phyloP scores from a whole-genome alignment of 2,888 invertebrate genomes.

The Nezara viridula region DNA sequence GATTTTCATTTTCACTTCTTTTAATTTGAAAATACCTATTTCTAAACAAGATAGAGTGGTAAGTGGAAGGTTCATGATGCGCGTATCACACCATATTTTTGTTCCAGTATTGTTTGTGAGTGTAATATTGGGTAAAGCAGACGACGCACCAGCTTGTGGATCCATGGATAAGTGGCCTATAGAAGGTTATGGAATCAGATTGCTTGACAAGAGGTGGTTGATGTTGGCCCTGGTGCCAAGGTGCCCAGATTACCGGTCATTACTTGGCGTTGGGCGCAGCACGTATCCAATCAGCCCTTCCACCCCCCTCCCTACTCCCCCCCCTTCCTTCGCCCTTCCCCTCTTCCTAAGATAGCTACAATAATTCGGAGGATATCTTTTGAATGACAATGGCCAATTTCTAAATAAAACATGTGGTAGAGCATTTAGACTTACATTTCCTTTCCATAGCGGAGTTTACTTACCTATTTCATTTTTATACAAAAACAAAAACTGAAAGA shows the following conservation, averaged over 20 bases:
- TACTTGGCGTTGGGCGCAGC: conserved; percentile 16
- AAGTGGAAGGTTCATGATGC: too few species aligned
- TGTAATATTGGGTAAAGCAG: neutral
- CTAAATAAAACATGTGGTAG: neutral
- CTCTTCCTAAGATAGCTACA: neutral
- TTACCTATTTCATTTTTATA: neutral
- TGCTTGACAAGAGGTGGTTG: conserved; percentile 21
- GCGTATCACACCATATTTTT: too few species aligned
- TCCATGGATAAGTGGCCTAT: neutral
- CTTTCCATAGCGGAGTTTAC: neutral
- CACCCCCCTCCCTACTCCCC: neutral
- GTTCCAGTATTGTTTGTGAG: too few species aligned
- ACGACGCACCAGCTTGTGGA: neutral
- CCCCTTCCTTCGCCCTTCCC: neutral
- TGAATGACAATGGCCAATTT: neutral
- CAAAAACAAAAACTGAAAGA: too few species aligned
- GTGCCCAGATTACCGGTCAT: conserved; percentile 21
- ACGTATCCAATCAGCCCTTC: conserved; percentile 43
- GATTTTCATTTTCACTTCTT: too few species aligned
- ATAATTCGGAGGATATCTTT: neutral
- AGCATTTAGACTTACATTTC: neutral
- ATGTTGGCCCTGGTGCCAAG: conserved; percentile 28
- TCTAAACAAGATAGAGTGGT: too few species aligned
- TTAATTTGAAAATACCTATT: too few species aligned
- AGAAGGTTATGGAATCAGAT: conserved; percentile 1